Conservation (phyloP, 2,797 vertebrate species). For the Pangasius larnaudii region DNA sequence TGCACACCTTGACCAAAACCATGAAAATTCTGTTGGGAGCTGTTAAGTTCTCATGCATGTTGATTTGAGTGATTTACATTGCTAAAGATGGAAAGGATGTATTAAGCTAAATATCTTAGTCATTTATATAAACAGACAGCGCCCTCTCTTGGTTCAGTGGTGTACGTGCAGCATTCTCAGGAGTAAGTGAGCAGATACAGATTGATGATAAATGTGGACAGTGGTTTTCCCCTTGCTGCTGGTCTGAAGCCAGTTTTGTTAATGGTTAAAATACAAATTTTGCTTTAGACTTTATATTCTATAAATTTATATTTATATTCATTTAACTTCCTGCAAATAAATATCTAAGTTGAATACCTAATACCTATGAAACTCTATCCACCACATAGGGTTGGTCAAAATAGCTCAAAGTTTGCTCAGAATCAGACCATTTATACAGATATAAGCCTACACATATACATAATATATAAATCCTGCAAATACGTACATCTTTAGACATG, state of each 20-base stretch:
- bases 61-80: neutral
- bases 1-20: neutral
- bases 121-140: neutral
- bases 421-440: neutral
- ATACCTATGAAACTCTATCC: neutral
- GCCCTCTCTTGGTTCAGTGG: constrained; percentile 36
- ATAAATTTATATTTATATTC: neutral
- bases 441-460: neutral
- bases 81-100: neutral
- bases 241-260: constrained; percentile 26
- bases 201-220: neutral
- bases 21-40: neutral
- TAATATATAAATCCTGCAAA: neutral
- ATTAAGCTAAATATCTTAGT: neutral
- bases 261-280: neutral
- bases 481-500: neutral
- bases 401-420: neutral
- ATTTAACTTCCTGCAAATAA: neutral
- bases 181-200: constrained; percentile 16
- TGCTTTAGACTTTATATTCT: neutral
- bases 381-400: neutral
- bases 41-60: neutral
- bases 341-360: neutral
- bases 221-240: constrained; percentile 22
- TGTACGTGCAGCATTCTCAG: constrained; percentile 38